Evolutionary conservation across 2,797 vertebrate genomes (phyloP), one percentile per base, ranked within the genome.

Genomic region (Anguilla megastoma): DNA sequence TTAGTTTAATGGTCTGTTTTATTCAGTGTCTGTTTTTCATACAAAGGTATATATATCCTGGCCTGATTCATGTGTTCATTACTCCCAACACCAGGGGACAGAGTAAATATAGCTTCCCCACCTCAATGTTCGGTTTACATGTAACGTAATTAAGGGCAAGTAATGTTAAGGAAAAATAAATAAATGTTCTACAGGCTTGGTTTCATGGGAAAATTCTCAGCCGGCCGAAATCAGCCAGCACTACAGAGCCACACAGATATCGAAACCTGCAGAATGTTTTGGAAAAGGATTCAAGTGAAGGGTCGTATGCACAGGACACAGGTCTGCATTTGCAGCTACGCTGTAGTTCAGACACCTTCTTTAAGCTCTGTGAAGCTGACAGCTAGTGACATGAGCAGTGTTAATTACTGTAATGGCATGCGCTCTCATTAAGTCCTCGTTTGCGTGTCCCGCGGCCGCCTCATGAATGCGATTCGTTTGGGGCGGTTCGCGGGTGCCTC

Each of bases 331-430:
- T 91, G 88, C 88, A 88, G 86, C 63, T 69, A 69, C n/a, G 3
- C 63, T 88, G 92, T 89, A 94, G 93, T 45, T 85, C 90, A 89
- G 94, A 93, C 93, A 93, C 94, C 91, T 94, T 89, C 91, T 93
- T 90, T 93, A 93, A 93, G 91, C 21, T 93, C 92, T 92, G 90
- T 87, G 93, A 90, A 92, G 91, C 92, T 96, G 96, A 96, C 95
- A 96, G 95, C 92, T 92, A 93, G 95, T 96, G 96, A 96, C 93
- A 89, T 94, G 95, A 94, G 93, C 95, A 90, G 93, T 94, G 95
- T 95, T 96, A 96, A 96, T 96, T 96, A 96, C 94, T 95, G 93
- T 95, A 96, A 96, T 96, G 95, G 93, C 94, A 93, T 89, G 92
- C 93, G 93, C 95, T 94, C 95, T 96, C 95, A 95, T 96, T 96